Evolutionary conservation across 2,113 vertebrate species (phyloP), one percentile per base, ranked within the genome.

Genomic region (Tor tambroides): DNA sequence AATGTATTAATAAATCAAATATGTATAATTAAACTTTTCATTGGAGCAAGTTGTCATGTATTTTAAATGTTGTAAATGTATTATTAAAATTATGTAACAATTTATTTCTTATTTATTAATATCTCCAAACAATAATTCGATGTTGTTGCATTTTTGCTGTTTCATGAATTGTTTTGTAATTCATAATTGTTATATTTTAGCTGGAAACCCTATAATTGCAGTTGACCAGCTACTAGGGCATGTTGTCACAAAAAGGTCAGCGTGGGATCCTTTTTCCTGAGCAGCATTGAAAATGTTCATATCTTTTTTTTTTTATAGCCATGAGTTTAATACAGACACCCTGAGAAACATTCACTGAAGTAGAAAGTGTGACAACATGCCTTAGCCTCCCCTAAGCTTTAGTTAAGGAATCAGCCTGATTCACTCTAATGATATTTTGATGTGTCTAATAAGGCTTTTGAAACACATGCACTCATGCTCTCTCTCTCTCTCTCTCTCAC

Each of bases 391-490:
- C 69, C 19, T 74, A 5, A 23, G 35, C 21, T 41, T 41, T n/a
- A 72, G 69, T 41, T 41, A 38, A 72, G 69, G 35, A 72, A 41
- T 72, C 69, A 72, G 35, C 6, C 65, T 69, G 32, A 72, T 5
- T 72, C 69, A 23, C 4, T 38, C 35, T 72, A 72, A 72, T 11
- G 69, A 41, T 41, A 72, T 41, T 41, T 72, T 72, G 69, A 72
- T 72, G 35, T 1, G 35, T 71, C 75, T 51, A 83, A 75, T 59
- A 74, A 84, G 65, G 38, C 67, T 85, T 63, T 61, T 41, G 51
- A 43, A 76, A 76, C 49, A 75, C 76, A 76, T 69, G 65, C 43
- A 17, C 6, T 30, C 80, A 84, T n/a, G n/a, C n/a, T n/a, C n/a
- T n/a, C 61, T 14, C 26, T 7, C 41, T 6, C 41, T 11, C 61